Evolutionary conservation across 2,797 vertebrate genomes (phyloP).

Genomic region (Botia kubotai): DNA sequence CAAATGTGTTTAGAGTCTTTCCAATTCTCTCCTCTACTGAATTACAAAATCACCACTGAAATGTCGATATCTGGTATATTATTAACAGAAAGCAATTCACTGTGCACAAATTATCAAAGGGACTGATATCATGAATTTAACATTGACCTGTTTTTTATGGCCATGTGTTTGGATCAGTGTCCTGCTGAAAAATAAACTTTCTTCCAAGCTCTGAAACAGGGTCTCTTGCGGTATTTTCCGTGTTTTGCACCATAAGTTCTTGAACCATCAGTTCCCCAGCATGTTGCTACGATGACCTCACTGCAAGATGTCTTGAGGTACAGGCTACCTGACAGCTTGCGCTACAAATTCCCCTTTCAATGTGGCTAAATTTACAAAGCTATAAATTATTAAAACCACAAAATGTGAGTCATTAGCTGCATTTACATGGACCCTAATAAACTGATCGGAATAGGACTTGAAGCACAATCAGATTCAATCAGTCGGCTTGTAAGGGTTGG

Average conservation of each 20-base stretch:
- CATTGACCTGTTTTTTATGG: neutral
- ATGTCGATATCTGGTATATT: neutral
- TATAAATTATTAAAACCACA: neutral
- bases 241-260: neutral
- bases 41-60: neutral
- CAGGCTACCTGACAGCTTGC: neutral
- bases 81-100: neutral
- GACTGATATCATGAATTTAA: neutral
- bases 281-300: conserved; percentile 14
- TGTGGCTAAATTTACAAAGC: neutral
- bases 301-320: neutral
- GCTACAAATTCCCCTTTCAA: neutral
- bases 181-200: neutral
- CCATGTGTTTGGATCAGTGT: neutral
- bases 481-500: too few species aligned
- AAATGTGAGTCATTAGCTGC: neutral
- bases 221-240: neutral
- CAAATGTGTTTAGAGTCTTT: neutral
- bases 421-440: too few species aligned
- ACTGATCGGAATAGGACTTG: too few species aligned
- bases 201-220: neutral
- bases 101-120: neutral
- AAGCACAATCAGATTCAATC: too few species aligned
- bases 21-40: neutral
- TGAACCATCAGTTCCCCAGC: neutral